Evolutionary conservation across 2,797 vertebrate species (phyloP), one percentile per base, ranked within the genome.

Genomic region (Chrosomus eos): DNA sequence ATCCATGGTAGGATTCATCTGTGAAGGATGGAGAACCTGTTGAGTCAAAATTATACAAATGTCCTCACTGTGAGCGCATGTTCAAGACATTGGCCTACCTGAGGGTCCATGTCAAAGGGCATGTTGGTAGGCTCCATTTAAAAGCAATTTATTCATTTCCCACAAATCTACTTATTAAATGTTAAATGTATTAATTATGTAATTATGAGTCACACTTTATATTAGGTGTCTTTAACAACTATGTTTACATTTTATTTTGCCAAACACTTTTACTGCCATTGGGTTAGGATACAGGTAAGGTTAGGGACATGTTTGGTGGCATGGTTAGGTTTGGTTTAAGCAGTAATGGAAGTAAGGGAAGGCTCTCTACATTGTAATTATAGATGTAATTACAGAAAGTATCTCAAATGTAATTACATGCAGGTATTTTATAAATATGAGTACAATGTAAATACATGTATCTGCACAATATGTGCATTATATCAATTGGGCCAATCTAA

Each of bases 1-100:
- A 8, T 28, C 7, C 64, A 26, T 88, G 85, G 40, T 60, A 96
- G 95, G 91, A 88, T 84, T 85, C 89, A 19, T 86, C 89, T 53
- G 91, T 94, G 72, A 88, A 88, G 84, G 88, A 87, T 68, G 92
- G 90, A 0, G 92, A 92, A n/a, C 83, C 85, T 13, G 53, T 84
- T 7, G 51, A 90, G 11, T 90, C 92, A 66, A 96, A 95, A 89
- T 76, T 88, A 31, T 95, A 97, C 64, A 21, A 91, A 0, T 99
- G 98, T 92, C 92, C 97, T 80, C 97, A 98, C 86, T 99, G 98
- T 89, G 96, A 92, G 1, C 97, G 97, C 88, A 92, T 93, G 71
- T 99, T 98, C 89, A 95, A 94, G 60, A 96, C 96, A 1, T 86
- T 93, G 38, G 93, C 95, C 87, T 97, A 96, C 87, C 94, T 99